phyloP scores from a whole-genome alignment of 2,888 invertebrate species.

The Dorcus hopei region DNA sequence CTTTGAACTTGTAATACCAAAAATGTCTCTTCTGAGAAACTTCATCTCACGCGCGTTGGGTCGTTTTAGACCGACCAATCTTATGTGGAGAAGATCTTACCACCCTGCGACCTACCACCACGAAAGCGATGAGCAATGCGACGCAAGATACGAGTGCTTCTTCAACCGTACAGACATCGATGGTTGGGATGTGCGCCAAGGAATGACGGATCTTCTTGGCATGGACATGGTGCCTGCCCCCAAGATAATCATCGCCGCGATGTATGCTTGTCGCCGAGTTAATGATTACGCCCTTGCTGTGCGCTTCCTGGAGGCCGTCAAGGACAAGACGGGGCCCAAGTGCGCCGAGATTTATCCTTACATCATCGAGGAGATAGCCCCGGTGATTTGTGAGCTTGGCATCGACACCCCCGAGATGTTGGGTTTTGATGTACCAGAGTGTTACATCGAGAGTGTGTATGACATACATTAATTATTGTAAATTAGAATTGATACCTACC shows the following conservation, averaged over 20 bases:
- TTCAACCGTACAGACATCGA: conserved; percentile 86
- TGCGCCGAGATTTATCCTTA: conserved; percentile 81
- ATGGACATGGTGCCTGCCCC: conserved; percentile 62
- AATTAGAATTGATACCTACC: too few relatives aligned
- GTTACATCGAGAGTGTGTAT: conserved; percentile 72
- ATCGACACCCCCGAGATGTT: conserved; percentile 91
- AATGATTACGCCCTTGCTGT: conserved; percentile 66
- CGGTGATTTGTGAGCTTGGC: conserved; percentile 88
- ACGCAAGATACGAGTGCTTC: conserved; percentile 68
- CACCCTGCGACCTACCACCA: too few relatives aligned
- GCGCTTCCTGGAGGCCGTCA: conserved; percentile 84
- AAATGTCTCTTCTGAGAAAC: too few relatives aligned
- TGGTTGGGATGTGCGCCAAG: conserved; percentile 68
- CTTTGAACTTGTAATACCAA: too few relatives aligned
- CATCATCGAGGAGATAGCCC: conserved; percentile 83
- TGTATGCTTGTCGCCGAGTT: conserved; percentile 61
- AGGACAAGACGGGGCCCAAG: conserved; percentile 77
- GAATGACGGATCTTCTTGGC: conserved; percentile 54
- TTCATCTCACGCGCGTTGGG: too few relatives aligned
- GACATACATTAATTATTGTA: conserved; percentile 51
- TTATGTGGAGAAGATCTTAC: too few relatives aligned
- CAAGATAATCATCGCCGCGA: conserved; percentile 55
- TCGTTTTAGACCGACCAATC: too few relatives aligned
- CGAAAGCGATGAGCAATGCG: too few relatives aligned
- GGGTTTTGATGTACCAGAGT: conserved; percentile 95